Base-by-base conservation (phyloP, 1,140 invertebrate species). In the Drosophila grimshawi region DNA sequence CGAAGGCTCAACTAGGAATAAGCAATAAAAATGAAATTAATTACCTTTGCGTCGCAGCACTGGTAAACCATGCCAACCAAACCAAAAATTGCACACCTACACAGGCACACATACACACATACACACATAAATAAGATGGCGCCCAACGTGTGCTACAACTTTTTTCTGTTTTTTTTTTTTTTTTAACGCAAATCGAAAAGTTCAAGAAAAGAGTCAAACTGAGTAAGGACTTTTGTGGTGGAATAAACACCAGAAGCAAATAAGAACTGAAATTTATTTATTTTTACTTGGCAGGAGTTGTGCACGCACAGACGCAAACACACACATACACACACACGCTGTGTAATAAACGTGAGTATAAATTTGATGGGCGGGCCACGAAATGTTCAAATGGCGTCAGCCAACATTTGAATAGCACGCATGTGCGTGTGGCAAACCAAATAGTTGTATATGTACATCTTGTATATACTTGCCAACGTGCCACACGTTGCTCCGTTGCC, bases 351-450 rank as follows among this genome's bases (percentile, higher is more conserved):
- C 70, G 80, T 78, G 73, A 63, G 85, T 78, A 85, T 89, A 80
- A 85, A 89, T 89, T 89, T 89, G 39, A 39, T 80, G 65, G 65
- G 27, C 41, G 65, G 61, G 48, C 73, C 69, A 45, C 62, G 57
- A 81, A 83, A 78, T 80, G 67, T 68, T 74, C 55, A 68, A 78
- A 89, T 81, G 85, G 85, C 86, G 78, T 85, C 86, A 90, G 85
- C 71, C 64, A 78, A 81, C 86, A 89, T 89, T 89, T 90, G 86
- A 89, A 89, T 89, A 81, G 59, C 81, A 83, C 86, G 81, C 86
- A 88, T 65, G 74, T 76, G 82, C 52, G 74, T 77, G 74, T 74
- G 69, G 48, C 63, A 76, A 35, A 29, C 46, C 48, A 57, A 81
- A 88, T 80, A 83, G 83, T 86, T 81, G 66, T 76, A 70, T 79